phyloP scores from a whole-genome alignment of 1,140 invertebrate species.

The Tetragonula clypearis region DNA sequence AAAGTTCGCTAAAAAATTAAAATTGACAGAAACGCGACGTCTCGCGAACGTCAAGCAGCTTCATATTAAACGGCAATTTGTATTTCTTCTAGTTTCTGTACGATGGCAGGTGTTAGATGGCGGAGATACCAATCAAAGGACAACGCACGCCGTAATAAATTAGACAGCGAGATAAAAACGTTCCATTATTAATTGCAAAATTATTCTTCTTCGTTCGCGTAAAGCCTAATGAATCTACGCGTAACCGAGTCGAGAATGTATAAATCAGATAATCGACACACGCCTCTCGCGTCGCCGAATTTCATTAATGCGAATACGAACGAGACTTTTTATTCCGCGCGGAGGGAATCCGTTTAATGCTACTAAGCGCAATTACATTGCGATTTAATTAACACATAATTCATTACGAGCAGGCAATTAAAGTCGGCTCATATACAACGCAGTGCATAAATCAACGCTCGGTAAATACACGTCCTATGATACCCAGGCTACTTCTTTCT shows the following conservation, averaged over 20 bases:
- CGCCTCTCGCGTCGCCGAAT: background rate
- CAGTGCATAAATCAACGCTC: background rate
- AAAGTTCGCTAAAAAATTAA: background rate
- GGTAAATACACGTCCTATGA: background rate
- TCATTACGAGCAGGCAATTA: constrained; percentile 27
- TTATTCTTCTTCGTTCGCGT: constrained; percentile 17
- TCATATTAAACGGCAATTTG: constrained; percentile 32
- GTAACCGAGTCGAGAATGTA: background rate
- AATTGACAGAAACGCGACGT: background rate
- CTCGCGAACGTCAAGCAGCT: background rate
- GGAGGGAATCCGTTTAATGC: background rate
- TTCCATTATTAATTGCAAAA: background rate
- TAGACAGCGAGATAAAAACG: background rate
- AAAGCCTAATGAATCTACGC: background rate
- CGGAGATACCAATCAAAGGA: background rate
- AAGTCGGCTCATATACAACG: too few relatives aligned
- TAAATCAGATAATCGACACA: constrained; percentile 46
- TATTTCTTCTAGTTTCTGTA: background rate
- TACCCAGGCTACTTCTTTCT: background rate
- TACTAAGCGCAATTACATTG: constrained; percentile 21
- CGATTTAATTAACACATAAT: constrained; percentile 40
- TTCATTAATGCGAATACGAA: constrained; percentile 36
- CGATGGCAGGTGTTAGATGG: background rate
- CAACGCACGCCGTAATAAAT: constrained; percentile 1
- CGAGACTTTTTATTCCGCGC: constrained; percentile 15